These are phyloP conservation scores for Dinoponera quadriceps DNA, from an alignment of 1,140 invertebrate genomes.

Conservation along the genomic window DNA sequence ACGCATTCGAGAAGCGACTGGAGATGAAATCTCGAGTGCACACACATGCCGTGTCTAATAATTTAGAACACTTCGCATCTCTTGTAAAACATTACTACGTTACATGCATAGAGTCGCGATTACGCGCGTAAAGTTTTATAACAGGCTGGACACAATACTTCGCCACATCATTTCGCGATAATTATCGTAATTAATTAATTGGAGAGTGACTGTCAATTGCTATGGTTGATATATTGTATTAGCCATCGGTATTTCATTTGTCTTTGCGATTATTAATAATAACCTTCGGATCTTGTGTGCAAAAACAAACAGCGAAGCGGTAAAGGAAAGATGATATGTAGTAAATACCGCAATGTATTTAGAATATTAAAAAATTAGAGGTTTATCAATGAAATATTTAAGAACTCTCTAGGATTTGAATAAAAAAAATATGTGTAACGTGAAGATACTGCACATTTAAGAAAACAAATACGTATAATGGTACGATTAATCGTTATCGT, in stretches of 20 bases:
- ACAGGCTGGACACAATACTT: constrained; percentile 19
- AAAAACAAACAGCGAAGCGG: constrained; percentile 21
- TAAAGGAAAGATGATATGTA: not conserved
- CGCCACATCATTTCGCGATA: not conserved
- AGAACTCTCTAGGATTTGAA: constrained; percentile 13
- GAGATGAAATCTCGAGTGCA: not conserved
- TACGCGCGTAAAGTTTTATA: not conserved
- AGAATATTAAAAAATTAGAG: too few species aligned
- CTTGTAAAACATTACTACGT: not conserved
- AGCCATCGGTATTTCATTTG: constrained; percentile 2
- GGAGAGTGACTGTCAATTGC: not conserved
- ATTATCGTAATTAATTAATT: constrained; percentile 21
- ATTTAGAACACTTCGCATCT: constrained; percentile 3
- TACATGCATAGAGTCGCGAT: not conserved
- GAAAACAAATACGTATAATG: not conserved
- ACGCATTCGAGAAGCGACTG: too few species aligned
- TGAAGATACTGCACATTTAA: too few species aligned
- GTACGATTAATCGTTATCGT: not conserved
- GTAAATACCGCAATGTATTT: not conserved
- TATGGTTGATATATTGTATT: not conserved
- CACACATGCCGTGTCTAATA: constrained; percentile 18
- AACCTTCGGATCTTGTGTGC: constrained; percentile 6
- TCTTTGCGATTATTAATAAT: constrained; percentile 28
- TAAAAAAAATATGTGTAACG: not conserved
- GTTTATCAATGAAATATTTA: not conserved